Evolutionary conservation across 1,140 invertebrate species (phyloP).

Genomic region (Eumeta japonica): DNA sequence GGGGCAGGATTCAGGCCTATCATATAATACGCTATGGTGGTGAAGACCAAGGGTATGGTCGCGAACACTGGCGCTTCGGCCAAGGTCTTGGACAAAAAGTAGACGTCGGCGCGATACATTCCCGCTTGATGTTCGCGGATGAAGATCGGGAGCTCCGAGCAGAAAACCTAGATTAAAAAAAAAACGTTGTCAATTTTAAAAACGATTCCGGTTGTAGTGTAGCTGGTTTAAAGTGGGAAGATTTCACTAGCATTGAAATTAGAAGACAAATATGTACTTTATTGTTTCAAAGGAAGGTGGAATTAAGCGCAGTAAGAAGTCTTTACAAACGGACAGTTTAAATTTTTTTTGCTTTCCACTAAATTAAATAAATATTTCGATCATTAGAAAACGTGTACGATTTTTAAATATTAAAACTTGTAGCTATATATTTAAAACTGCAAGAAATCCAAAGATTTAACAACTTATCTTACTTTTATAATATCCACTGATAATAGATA

Average conservation of each 20-base stretch:
- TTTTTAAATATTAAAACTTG: no score
- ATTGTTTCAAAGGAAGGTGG: not conserved
- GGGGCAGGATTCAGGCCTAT: constrained; percentile 76
- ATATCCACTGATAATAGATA: no score
- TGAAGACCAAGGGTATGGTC: constrained; percentile 81
- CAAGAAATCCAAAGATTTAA: no score
- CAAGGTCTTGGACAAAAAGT: constrained; percentile 89
- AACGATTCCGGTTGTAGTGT: no score
- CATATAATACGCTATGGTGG: constrained; percentile 83
- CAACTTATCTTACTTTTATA: no score
- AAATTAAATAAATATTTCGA: no score
- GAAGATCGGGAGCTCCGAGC: constrained; percentile 87
- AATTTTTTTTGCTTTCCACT: no score
- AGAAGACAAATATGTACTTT: not conserved
- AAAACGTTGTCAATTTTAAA: no score
- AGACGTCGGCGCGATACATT: constrained; percentile 90
- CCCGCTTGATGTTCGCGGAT: constrained; percentile 87
- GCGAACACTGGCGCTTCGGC: constrained; percentile 84
- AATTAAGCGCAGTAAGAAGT: not conserved
- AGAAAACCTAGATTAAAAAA: constrained; percentile 91
- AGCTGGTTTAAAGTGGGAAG: constrained; percentile 16
- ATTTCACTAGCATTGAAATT: not conserved
- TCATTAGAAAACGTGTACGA: no score
- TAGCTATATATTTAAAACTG: no score
- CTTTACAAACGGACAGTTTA: no score